Conservation (phyloP, 2,113 vertebrate species). For the Heterotilapia buettikoferi region DNA sequence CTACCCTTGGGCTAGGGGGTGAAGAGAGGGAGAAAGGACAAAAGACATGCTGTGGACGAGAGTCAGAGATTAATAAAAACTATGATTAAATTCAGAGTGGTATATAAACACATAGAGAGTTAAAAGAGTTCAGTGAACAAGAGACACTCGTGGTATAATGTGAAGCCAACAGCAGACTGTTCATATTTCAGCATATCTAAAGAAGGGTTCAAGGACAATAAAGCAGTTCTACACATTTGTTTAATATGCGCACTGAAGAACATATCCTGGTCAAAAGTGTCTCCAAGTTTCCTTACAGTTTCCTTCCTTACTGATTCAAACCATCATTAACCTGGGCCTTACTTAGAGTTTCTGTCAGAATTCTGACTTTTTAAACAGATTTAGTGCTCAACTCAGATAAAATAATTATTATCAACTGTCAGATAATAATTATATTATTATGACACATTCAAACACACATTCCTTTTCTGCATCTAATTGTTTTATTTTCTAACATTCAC, state of each 20-base stretch:
- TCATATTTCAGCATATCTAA: not conserved
- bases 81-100: not conserved
- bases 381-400: fast-evolving
- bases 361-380: not conserved
- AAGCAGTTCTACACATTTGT: not conserved
- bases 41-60: not conserved
- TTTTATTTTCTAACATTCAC: not conserved
- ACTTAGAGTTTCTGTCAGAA: not conserved
- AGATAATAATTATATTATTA: too few relatives aligned
- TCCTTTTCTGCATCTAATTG: not conserved
- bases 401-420: not conserved
- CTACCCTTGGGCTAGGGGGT: not conserved
- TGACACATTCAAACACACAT: not conserved
- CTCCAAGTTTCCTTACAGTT: not conserved
- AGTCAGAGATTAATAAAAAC: not conserved
- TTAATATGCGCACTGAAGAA: too few relatives aligned
- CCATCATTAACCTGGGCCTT: not conserved
- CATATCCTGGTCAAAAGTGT: fast-evolving
- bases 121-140: not conserved
- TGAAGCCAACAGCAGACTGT: not conserved
- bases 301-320: not conserved
- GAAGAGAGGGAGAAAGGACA: not conserved
- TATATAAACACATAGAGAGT: not conserved
- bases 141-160: not conserved
- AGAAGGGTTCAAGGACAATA: not conserved